Percentiles rank a stretch among this genome's conserved stretches.
These are phyloP conservation scores for Callyntrura sp. DNA, from an alignment of 2,888 invertebrate species.

Conservation along the genomic window DNA sequence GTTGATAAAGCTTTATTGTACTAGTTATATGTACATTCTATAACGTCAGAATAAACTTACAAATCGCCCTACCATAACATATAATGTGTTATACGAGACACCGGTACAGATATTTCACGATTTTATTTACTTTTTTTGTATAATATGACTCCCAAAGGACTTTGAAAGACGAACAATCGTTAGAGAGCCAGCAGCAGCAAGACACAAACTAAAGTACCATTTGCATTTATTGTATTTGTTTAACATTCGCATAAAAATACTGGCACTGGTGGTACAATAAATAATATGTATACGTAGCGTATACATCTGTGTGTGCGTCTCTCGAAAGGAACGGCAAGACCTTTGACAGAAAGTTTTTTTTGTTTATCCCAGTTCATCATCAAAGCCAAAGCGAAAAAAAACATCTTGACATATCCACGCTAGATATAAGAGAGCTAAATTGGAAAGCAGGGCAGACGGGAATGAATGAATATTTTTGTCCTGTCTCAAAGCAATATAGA, in stretches of 20 bases:
- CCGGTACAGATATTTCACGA: too few relatives aligned
- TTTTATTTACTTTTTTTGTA: not conserved
- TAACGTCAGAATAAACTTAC: too few relatives aligned
- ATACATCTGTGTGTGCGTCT: not conserved
- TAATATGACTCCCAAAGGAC: too few relatives aligned
- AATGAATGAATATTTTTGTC: constrained; percentile 4
- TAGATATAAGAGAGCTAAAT: constrained; percentile 32
- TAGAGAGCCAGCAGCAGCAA: too few relatives aligned
- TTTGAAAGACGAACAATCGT: too few relatives aligned
- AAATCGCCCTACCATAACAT: too few relatives aligned
- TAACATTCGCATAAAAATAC: not conserved
- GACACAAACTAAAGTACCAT: too few relatives aligned
- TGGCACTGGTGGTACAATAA: not conserved
- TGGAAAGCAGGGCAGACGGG: not conserved
- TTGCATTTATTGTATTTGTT: too few relatives aligned
- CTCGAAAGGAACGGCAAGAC: not conserved
- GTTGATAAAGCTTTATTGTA: not conserved
- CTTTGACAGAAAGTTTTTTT: not conserved
- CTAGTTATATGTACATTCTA: too few relatives aligned
- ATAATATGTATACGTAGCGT: not conserved
- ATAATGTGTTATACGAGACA: not conserved
- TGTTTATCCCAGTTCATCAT: constrained; percentile 50
- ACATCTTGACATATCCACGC: constrained; percentile 46
- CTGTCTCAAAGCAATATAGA: not conserved
- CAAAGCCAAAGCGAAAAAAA: constrained; percentile 13